These are phyloP conservation scores for Anthrax anthrax DNA, from an alignment of 2,888 invertebrate genomes.

Conservation along the genomic window DNA sequence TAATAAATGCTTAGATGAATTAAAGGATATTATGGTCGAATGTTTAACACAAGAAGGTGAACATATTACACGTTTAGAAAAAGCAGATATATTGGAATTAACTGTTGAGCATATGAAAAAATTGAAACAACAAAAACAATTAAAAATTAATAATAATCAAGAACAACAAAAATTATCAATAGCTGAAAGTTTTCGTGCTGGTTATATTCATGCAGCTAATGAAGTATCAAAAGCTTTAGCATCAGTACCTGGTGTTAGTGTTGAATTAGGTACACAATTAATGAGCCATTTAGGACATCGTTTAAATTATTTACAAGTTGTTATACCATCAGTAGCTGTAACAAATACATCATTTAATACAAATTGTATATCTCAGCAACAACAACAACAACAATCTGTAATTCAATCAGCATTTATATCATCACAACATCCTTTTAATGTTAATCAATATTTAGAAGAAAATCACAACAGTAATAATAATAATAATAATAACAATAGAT, in stretches of 20 bases:
- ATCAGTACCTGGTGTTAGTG: conserved; percentile 73
- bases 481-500: conserved; percentile 12
- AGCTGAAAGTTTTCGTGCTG: conserved; percentile 71
- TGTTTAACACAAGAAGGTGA: conserved; percentile 63
- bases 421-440: not conserved
- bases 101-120: conserved; percentile 81
- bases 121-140: conserved; percentile 56
- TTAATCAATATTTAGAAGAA: conserved; percentile 6
- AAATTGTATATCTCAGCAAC: not conserved
- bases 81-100: conserved; percentile 78
- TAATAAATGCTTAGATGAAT: conserved; percentile 79
- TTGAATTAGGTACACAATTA: conserved; percentile 71
- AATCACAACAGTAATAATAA: conserved; percentile 15
- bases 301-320: conserved; percentile 43
- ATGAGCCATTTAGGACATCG: conserved; percentile 84
- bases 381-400: not conserved
- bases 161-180: conserved; percentile 22
- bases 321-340: conserved; percentile 25
- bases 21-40: conserved; percentile 76
- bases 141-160: conserved; percentile 23
- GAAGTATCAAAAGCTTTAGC: conserved; percentile 78
- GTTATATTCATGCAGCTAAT: conserved; percentile 79
- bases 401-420: not conserved
- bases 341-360: not conserved
- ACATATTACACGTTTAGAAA: conserved; percentile 78